Conservation (phyloP, 2,888 invertebrate species). For the Zaprionus obscuricornis region DNA sequence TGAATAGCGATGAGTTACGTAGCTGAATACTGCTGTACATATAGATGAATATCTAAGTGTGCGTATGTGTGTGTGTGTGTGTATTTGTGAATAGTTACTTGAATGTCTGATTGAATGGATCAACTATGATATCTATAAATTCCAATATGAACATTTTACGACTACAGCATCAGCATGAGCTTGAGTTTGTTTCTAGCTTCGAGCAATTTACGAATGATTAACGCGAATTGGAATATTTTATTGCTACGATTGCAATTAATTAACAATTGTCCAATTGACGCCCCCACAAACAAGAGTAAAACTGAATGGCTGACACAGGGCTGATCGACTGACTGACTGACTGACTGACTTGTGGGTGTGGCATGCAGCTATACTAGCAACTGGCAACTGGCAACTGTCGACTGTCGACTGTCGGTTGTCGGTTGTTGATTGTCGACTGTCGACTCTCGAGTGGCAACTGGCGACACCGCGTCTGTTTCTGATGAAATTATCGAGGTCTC, state of each 20-base stretch:
- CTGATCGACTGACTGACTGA: conserved; percentile 5
- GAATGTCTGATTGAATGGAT: not conserved
- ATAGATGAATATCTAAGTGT: not conserved
- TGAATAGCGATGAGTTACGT: not conserved
- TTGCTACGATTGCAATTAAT: conserved; percentile 62
- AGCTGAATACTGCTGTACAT: not conserved
- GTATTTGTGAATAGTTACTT: not conserved
- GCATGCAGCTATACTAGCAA: not conserved
- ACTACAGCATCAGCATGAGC: not conserved
- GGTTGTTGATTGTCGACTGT: conserved; percentile 1
- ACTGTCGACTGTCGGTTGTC: too few species aligned
- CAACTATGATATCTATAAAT: conserved; percentile 1
- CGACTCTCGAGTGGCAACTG: conserved; percentile 36
- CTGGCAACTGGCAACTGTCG: not conserved
- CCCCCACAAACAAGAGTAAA: conserved; percentile 1
- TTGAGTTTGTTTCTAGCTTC: too few species aligned
- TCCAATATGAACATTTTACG: too few species aligned
- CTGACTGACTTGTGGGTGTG: not conserved
- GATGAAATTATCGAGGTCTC: conserved; percentile 54
- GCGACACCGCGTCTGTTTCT: conserved; percentile 73
- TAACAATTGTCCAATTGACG: conserved; percentile 43
- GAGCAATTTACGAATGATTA: conserved; percentile 46
- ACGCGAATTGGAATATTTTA: conserved; percentile 45
- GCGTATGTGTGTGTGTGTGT: not conserved
- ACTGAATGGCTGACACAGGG: not conserved